Evolutionary conservation across 2,888 invertebrate genomes (phyloP).

Genomic region (Cerastis rubricosa): DNA sequence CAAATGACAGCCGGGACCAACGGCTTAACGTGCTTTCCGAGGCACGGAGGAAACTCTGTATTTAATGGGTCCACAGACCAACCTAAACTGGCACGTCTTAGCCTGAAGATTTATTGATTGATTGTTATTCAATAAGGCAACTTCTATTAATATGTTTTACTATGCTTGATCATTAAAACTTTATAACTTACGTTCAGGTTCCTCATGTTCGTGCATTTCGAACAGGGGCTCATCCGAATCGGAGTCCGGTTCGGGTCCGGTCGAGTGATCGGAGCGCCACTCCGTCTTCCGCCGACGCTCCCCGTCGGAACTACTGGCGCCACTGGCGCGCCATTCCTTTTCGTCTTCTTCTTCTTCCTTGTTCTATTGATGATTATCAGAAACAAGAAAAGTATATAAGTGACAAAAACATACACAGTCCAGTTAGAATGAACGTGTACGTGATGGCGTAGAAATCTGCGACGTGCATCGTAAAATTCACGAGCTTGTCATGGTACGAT

Average conservation of each 20-base stretch:
- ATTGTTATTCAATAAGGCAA: neutral
- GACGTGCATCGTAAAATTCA: neutral
- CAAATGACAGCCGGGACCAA: too few species aligned
- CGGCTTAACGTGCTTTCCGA: too few species aligned
- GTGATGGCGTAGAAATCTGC: too few species aligned
- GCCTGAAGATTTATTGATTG: too few species aligned
- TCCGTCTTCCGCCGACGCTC: constrained; percentile 53
- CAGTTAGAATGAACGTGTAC: too few species aligned
- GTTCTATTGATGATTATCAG: constrained; percentile 25
- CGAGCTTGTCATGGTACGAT: neutral
- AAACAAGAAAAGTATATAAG: neutral
- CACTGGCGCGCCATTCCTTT: constrained; percentile 85
- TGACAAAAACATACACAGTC: neutral
- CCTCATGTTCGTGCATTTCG: constrained; percentile 78
- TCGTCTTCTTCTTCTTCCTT: constrained; percentile 80
- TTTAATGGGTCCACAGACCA: too few species aligned
- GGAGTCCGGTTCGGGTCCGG: constrained; percentile 83
- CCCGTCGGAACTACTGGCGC: constrained; percentile 76
- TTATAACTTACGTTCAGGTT: constrained; percentile 77
- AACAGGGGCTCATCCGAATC: constrained; percentile 86
- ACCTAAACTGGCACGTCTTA: too few species aligned
- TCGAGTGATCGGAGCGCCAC: constrained; percentile 85
- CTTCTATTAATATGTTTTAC: neutral
- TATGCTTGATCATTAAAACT: neutral
- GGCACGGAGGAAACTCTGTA: too few species aligned